phyloP scores from a whole-genome alignment of 2,797 vertebrate genomes.

The Anguilla megastoma region DNA sequence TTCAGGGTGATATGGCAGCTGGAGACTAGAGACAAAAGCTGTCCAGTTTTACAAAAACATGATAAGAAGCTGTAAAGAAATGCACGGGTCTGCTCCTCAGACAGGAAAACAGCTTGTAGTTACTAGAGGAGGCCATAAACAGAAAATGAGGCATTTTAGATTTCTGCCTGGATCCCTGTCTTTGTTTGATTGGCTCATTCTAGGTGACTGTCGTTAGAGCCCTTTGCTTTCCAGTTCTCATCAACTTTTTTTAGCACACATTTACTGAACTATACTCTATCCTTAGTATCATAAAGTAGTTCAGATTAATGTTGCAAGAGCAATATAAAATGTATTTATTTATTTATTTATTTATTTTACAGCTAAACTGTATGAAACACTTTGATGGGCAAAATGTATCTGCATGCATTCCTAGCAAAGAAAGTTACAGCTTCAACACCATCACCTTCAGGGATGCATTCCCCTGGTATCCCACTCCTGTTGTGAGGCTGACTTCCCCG shows the following conservation, averaged over 20 bases:
- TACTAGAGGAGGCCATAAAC: slow-evolving; percentile 13
- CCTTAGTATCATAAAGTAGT: neutral
- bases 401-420: neutral
- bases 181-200: slow-evolving; percentile 28
- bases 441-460: neutral
- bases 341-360: neutral
- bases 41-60: neutral
- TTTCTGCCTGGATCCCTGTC: slow-evolving; percentile 28
- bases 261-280: neutral
- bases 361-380: neutral
- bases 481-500: neutral
- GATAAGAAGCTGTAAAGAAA: neutral
- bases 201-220: neutral
- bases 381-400: neutral
- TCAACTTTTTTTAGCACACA: neutral
- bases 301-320: neutral
- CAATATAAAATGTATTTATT: neutral
- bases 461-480: neutral
- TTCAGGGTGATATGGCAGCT: neutral
- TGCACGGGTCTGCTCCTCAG: neutral
- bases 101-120: neutral
- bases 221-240: neutral
- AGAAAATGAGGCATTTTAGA: neutral
- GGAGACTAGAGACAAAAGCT: neutral
- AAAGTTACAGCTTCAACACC: neutral